Evolutionary conservation across 2,113 vertebrate species (phyloP).

Genomic region (Sardina pilchardus): DNA sequence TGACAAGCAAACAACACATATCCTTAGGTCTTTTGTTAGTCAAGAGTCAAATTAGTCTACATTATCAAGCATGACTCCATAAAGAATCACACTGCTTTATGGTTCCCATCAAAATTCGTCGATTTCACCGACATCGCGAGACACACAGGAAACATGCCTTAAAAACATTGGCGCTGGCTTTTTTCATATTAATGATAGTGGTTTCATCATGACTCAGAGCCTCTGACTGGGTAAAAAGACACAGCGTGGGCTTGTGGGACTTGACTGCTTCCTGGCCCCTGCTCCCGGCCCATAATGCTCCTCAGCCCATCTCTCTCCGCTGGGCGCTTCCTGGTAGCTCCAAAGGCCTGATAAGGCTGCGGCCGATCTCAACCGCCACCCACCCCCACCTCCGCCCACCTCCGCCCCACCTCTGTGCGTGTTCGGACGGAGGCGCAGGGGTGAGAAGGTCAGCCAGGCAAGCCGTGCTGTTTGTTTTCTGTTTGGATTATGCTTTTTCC

Average conservation of each 20-base stretch:
- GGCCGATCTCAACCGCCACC: neutral
- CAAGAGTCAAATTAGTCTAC: neutral
- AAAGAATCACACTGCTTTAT: neutral
- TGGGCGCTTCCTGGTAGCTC: constrained; percentile 4
- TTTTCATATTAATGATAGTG: neutral
- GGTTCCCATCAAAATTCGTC: neutral
- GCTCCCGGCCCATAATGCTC: neutral
- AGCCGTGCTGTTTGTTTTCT: neutral
- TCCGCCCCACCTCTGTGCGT: neutral
- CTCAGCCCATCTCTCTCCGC: neutral
- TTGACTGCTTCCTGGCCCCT: neutral
- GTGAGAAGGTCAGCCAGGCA: constrained; percentile 7
- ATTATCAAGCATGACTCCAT: neutral
- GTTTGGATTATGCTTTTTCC: constrained; percentile 8
- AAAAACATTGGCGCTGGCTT: neutral
- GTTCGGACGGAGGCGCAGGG: neutral
- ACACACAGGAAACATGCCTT: neutral
- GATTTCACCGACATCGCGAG: neutral
- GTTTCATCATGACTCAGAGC: neutral
- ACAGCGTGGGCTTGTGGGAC: neutral
- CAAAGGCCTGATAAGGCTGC: neutral
- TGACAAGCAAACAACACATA: neutral
- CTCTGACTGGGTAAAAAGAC: neutral
- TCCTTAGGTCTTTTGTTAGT: neutral
- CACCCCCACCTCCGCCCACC: neutral